Evolutionary conservation across 1,140 invertebrate genomes (phyloP), one percentile per base, ranked within the genome.

Genomic region (Dreissena polymorpha): DNA sequence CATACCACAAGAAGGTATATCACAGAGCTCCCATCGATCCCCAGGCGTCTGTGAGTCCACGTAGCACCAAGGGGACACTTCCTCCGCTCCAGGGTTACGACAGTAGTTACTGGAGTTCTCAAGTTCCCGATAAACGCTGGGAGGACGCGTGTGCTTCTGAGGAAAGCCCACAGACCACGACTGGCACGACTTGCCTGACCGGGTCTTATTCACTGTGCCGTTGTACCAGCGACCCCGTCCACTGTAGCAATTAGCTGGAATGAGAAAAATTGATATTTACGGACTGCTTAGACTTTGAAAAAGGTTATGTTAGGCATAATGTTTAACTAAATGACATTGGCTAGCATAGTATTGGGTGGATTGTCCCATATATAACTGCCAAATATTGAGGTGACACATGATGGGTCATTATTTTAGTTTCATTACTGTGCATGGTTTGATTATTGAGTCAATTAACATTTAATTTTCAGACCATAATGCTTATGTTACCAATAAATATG

Each of bases 41-140:
- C 94, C 93, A 64, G 95, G 94, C 92, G 98, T 95, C 85, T 95
- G 95, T 0, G 88, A 90, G 23, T 64, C 21, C 0, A 98, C 98
- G 90, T 98, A 99, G 93, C 98, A 99, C 98, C 98, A 99, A 0
- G 98, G 98, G 85, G 94, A 94, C 0, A 95, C 95, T 90, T 98
- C 97, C 92, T 98, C 97, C 10, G 97, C 98, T 0, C 98, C 98
- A 7, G 97, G 97, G 94, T 99, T 99, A 86, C 98, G 95, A 92
- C 98, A 99, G 91, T 96, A 98, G 93, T 99, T 99, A 91, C 97
- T 96, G 6, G 97, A 95, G 89, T 96, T 95, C 87, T 95, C 94
- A 60, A 99, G 95, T 94, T 99, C 97, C 6, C 97, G 96, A 93
- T 99, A 99, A 3, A 99, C 96, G 88, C 96, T 93, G 3, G 97